Percentiles rank a stretch among this genome's conserved stretches.
phyloP scores from a whole-genome alignment of 2,113 vertebrate species.

The human (Homo sapiens) region DNA sequence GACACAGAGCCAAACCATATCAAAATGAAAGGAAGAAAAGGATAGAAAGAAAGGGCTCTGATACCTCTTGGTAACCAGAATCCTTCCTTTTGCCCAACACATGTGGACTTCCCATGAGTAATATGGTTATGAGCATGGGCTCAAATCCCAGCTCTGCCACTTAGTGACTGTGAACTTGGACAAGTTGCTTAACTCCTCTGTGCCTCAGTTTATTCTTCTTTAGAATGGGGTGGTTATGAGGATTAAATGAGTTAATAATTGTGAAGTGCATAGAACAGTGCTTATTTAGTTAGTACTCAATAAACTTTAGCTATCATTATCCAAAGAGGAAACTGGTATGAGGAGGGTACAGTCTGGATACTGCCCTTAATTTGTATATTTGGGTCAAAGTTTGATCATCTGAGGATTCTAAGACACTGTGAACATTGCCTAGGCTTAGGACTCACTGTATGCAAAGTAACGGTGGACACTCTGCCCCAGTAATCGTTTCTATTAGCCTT shows the following conservation, averaged over 20 bases:
- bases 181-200: conserved; percentile 8
- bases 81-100: not conserved
- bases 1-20: no score
- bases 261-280: conserved; percentile 16
- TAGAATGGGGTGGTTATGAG: not conserved
- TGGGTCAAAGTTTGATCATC: not conserved
- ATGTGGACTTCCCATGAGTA: not conserved
- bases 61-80: not conserved
- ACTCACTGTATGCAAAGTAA: not conserved
- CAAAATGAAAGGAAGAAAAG: not conserved
- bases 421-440: not conserved
- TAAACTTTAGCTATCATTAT: conserved; percentile 24
- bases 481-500: conserved; percentile 35
- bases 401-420: not conserved
- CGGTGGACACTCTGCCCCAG: not conserved
- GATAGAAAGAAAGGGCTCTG: not conserved
- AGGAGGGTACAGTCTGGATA: not conserved
- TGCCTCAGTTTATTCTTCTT: conserved; percentile 22
- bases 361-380: not conserved
- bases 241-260: conserved; percentile 14
- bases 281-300: conserved; percentile 13
- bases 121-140: not conserved
- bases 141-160: conserved; percentile 6
- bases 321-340: not conserved
- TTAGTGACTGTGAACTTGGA: conserved; percentile 20